Evolutionary conservation across 2,888 invertebrate species (phyloP), one percentile per base, ranked within the genome.

Genomic region (Calliphora vomitoria): DNA sequence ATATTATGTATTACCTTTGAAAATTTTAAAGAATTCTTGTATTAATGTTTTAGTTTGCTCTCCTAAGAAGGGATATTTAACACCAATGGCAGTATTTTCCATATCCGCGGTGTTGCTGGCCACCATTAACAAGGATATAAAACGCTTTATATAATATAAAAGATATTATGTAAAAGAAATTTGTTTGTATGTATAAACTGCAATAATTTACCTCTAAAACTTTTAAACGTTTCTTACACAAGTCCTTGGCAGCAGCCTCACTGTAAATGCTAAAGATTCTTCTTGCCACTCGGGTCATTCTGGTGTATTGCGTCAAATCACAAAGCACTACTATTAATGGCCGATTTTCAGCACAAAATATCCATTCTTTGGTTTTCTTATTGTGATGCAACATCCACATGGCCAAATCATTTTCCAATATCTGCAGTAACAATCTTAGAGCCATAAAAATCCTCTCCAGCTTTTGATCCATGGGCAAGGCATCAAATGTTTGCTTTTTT

Each of bases 391-490:
- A 92, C 89, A 95, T 93, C 95, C 95, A 95, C 90, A 95, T 94
- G 3, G 94, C 94, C 76, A 95, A 93, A 92, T 95, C 95, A 91
- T 93, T 94, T 90, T 95, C 95, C 78, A 95, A 90, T 50, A 95
- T 91, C 91, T 95, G 94, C 81, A 95, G 92, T 1, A 95, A 86
- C 89, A 94, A 93, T 85, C 95, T 94, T 25, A 95, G 90, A 6
- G 94, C 94, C 53, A 94, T 92, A 92, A 95, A 94, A 1, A 95
- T 87, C 41, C 95, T 93, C 11, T 94, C 93, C 85, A 95, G 93
- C 75, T 95, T 94, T 5, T 94, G 94, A 11, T 89, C 89, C 80
- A 94, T 69, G 0, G 88, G 84, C 0, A 91, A 89, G 0, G 89
- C 89, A 38, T 87, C 84, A 38, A 90, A 92, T 10, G 90, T 90